A percentile compares a stretch with the other conserved stretches of the same genome.
Conservation (phyloP, 2,113 vertebrate species). For the Poecile atricapillus region DNA sequence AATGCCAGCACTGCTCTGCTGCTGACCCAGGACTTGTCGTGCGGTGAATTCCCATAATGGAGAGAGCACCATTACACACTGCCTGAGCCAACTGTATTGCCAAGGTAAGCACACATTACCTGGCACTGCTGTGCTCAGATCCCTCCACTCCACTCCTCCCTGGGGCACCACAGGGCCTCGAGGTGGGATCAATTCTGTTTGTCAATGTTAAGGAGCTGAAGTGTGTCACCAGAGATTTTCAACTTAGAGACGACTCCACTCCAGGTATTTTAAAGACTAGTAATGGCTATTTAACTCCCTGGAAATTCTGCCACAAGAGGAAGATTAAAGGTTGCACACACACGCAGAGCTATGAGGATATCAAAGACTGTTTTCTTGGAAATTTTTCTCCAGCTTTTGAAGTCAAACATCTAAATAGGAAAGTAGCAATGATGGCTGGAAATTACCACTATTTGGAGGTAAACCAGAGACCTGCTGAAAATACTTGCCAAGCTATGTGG, state of each 20-base stretch:
- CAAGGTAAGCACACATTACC: neutral
- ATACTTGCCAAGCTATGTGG: neutral
- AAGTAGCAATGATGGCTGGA: neutral
- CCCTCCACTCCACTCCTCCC: neutral
- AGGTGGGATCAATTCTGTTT: neutral
- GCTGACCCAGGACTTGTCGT: neutral
- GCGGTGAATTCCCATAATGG: accelerated
- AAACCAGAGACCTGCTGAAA: slow-evolving; percentile 15
- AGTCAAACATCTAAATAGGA: neutral
- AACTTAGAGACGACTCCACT: neutral
- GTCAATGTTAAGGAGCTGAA: neutral
- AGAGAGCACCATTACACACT: neutral
- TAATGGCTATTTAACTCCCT: neutral
- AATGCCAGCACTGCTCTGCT: neutral
- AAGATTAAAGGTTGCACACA: neutral
- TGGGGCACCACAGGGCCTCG: neutral
- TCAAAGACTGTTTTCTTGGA: neutral
- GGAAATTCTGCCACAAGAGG: neutral
- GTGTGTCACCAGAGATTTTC: neutral
- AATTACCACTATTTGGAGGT: neutral
- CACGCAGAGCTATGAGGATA: neutral
- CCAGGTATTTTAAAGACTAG: neutral
- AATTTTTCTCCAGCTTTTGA: neutral
- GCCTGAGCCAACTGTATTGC: accelerated
- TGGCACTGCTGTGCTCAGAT: neutral